A percentile compares a stretch with the other conserved stretches of the same genome.
These are phyloP conservation scores for Penaeus chinensis DNA, from an alignment of 1,140 invertebrate genomes.

Conservation along the genomic window DNA sequence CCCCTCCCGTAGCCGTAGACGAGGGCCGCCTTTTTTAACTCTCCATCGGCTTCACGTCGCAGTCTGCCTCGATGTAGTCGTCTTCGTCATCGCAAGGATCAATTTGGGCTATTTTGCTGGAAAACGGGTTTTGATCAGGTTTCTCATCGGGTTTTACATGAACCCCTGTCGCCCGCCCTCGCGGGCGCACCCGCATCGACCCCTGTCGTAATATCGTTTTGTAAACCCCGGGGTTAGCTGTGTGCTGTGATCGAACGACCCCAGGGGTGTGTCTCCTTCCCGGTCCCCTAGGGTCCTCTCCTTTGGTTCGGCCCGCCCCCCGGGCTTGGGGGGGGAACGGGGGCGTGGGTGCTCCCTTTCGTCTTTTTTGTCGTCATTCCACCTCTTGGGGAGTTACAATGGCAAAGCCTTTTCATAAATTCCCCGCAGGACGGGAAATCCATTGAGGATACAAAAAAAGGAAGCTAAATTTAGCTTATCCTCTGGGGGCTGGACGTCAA, in stretches of 20 bases:
- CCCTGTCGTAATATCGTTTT: slow-evolving; percentile 43
- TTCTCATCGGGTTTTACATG: background rate
- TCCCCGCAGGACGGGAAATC: slow-evolving; percentile 38
- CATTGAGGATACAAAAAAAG: slow-evolving; percentile 44
- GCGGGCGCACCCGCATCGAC: background rate
- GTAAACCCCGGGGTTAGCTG: too few relatives aligned
- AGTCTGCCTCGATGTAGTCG: slow-evolving; percentile 51
- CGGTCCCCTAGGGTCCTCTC: too few relatives aligned
- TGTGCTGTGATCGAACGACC: too few relatives aligned
- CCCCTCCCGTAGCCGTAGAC: slow-evolving; percentile 48
- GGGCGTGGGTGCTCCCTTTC: background rate
- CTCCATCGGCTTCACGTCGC: slow-evolving; percentile 54
- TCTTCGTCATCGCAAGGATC: slow-evolving; percentile 12
- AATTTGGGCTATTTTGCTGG: background rate
- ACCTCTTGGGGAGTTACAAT: background rate
- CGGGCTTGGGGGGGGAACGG: too few relatives aligned
- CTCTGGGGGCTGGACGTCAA: background rate
- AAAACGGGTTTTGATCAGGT: background rate
- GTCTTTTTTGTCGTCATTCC: background rate
- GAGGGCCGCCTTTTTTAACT: slow-evolving; percentile 44
- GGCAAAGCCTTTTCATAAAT: background rate
- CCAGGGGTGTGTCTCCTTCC: too few relatives aligned
- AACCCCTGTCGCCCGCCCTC: too few relatives aligned
- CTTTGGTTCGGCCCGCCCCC: too few relatives aligned
- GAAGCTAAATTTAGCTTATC: slow-evolving; percentile 9